Percentiles rank a stretch among this genome's conserved stretches.
phyloP scores from a whole-genome alignment of 1,140 invertebrate species.

The Conopomorpha cramerella region DNA sequence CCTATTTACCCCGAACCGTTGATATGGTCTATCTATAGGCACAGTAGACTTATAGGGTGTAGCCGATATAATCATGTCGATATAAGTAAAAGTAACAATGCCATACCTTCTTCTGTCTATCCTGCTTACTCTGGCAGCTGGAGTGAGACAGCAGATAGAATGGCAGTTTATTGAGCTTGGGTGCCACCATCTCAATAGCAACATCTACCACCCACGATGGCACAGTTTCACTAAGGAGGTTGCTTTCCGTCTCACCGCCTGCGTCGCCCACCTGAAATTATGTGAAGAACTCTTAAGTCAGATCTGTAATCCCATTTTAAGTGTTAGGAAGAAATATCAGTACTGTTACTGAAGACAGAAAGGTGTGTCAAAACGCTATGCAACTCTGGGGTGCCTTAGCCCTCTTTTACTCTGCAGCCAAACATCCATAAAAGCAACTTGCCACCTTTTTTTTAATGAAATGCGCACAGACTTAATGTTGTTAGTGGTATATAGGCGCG shows the following conservation, averaged over 20 bases:
- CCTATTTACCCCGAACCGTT: too few species aligned
- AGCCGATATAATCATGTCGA: not conserved
- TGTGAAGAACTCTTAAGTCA: too few species aligned
- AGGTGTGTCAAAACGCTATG: too few species aligned
- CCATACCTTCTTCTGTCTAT: constrained; percentile 85
- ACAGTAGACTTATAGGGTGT: constrained; percentile 6
- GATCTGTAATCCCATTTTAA: too few species aligned
- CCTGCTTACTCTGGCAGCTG: constrained; percentile 84
- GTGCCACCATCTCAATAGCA: constrained; percentile 90
- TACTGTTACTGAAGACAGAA: too few species aligned
- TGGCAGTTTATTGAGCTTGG: constrained; percentile 96
- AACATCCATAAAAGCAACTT: too few species aligned
- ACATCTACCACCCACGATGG: constrained; percentile 97
- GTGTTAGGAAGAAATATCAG: too few species aligned
- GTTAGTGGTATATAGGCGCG: too few species aligned
- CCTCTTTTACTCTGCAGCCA: too few species aligned
- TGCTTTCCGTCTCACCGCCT: constrained; percentile 92
- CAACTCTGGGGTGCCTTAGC: too few species aligned
- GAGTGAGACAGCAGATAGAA: constrained; percentile 95
- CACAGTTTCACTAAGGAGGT: constrained; percentile 91
- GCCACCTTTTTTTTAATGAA: too few species aligned
- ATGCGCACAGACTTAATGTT: too few species aligned
- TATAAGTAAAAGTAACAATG: constrained; percentile 1
- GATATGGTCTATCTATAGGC: constrained; percentile 4
- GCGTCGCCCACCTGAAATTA: constrained; percentile 82